These are phyloP conservation scores for Patella depressa DNA, from an alignment of 2,888 invertebrate genomes.

Conservation along the genomic window DNA sequence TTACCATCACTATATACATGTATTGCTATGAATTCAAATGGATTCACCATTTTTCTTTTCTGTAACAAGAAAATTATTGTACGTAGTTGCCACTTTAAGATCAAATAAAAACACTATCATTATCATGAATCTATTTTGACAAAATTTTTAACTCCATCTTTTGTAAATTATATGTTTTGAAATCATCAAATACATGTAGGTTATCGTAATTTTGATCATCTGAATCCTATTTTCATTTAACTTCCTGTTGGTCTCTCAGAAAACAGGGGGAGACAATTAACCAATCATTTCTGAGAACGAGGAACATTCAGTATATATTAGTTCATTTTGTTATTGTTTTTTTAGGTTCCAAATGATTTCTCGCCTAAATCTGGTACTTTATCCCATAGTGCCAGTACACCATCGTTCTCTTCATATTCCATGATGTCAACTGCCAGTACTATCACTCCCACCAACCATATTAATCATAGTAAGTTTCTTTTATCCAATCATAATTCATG, in stretches of 20 bases:
- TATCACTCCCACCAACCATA: slow-evolving; percentile 12
- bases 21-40: background rate
- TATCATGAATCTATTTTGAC: slow-evolving; percentile 15
- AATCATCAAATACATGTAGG: background rate
- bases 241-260: no score
- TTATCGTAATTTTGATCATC: no score
- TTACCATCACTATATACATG: background rate
- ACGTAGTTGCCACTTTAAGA: no score
- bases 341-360: slow-evolving; percentile 53
- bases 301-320: no score
- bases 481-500: background rate
- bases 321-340: background rate
- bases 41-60: background rate
- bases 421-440: slow-evolving; percentile 25
- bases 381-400: slow-evolving; percentile 63
- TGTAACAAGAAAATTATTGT: no score
- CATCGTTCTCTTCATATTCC: slow-evolving; percentile 57
- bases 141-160: background rate
- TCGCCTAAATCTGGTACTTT: slow-evolving; percentile 49
- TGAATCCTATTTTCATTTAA: no score
- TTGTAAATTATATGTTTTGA: background rate
- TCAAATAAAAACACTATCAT: no score
- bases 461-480: slow-evolving; percentile 7
- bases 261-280: no score
- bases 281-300: no score